Evolutionary conservation across 1,140 invertebrate genomes (phyloP).

Genomic region (Bradynema listronoti): DNA sequence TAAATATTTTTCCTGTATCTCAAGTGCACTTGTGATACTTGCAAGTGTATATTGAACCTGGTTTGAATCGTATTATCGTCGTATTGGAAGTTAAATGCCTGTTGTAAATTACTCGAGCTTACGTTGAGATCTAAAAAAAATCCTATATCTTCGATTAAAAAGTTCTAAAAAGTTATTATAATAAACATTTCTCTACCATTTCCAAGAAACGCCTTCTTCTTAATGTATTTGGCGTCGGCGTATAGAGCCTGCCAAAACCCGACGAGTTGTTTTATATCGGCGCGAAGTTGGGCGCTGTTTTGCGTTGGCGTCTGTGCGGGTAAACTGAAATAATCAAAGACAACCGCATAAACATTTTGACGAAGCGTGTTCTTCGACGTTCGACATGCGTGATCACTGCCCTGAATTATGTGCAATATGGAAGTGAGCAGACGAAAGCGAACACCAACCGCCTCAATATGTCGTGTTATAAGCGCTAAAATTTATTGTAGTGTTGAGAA

Average conservation of each 20-base stretch:
- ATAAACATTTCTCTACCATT: constrained; percentile 13
- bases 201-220: constrained; percentile 61
- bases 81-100: constrained; percentile 23
- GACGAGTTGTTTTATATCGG: constrained; percentile 82
- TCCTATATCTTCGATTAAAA: no score
- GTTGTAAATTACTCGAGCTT: constrained; percentile 20
- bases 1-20: neutral
- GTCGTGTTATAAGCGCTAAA: constrained; percentile 45
- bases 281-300: constrained; percentile 67
- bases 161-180: constrained; percentile 8
- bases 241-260: constrained; percentile 92
- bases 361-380: constrained; percentile 83
- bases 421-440: constrained; percentile 75
- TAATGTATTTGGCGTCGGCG: constrained; percentile 91
- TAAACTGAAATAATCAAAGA: constrained; percentile 83
- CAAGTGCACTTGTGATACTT: neutral
- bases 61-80: constrained; percentile 5
- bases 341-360: constrained; percentile 85
- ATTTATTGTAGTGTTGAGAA: no score
- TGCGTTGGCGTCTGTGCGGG: constrained; percentile 77
- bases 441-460: constrained; percentile 51
- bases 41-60: constrained; percentile 1
- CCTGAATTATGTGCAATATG: constrained; percentile 83
- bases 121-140: constrained; percentile 31
- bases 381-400: constrained; percentile 72